Evolutionary conservation across 2,888 invertebrate genomes (phyloP), one percentile per base, ranked within the genome.

Genomic region (Notocelia uddmanniana): DNA sequence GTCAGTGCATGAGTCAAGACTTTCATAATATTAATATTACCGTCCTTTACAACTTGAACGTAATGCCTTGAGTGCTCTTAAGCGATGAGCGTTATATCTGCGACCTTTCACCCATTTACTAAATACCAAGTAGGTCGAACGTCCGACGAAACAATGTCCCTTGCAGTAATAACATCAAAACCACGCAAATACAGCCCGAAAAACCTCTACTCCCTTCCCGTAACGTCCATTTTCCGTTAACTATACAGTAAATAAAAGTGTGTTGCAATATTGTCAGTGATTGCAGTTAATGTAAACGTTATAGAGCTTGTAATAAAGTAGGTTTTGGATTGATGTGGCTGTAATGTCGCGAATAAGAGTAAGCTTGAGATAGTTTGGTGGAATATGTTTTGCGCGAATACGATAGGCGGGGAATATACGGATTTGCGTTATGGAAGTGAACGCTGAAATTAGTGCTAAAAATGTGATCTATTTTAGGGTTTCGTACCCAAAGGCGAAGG

Each of bases 381-480:
- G 60, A 72, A 67, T 62, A 72, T 67, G 48, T 67, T 72, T 67
- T 55, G 60, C 71, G 60, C 67, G 48, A 55, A 62, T 67, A 48
- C 71, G 55, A 55, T 62, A 59, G 50, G 18, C 15, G 13, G 59
- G 6, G 21, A 18, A 48, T 34, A 62, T 50, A 72, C 60, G 18
- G 60, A 5, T 26, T 9, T 19, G 3, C 8, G 19, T 50, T 37
- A 3, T 18, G 50, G 13, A 6, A 26, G 21, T 48, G 2, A 58
- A 34, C 68, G 31, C 3, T 3, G 9, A 45, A 15, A 18, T 19
- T 1, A 11, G 11, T 11, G 10, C 34, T 34, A 34, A 34, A 11
- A 34, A 34, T 50, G 18, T 50, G 50, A 6, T 1, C 10, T 10
- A 19, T n/a, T n/a, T n/a, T n/a, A n/a, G n/a, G n/a, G n/a, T n/a